These are phyloP conservation scores for Nineta flava DNA, from an alignment of 2,888 invertebrate genomes.

Conservation along the genomic window DNA sequence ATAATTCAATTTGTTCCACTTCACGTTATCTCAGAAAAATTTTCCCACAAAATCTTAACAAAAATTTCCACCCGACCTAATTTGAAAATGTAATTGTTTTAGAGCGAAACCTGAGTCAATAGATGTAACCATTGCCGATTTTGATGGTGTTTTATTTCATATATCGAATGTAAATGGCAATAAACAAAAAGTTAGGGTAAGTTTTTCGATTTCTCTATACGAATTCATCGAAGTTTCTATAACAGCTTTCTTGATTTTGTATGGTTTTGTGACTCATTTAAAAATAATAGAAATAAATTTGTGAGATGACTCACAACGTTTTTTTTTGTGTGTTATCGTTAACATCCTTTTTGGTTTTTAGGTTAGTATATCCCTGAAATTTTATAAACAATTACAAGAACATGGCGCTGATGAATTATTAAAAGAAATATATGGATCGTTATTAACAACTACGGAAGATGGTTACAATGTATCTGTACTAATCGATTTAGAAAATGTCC, in stretches of 20 bases:
- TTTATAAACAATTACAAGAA: constrained; percentile 94
- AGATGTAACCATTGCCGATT: constrained; percentile 89
- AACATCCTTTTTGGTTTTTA: constrained; percentile 28
- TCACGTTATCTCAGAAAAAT: no score
- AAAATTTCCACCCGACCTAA: no score
- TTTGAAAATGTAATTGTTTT: constrained; percentile 17
- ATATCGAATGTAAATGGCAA: constrained; percentile 94
- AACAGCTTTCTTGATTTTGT: no score
- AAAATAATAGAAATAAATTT: background rate
- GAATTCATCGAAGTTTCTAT: background rate
- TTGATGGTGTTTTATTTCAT: constrained; percentile 97
- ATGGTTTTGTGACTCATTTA: no score
- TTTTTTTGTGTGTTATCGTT: background rate
- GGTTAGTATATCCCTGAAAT: constrained; percentile 97
- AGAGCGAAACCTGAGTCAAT: constrained; percentile 91
- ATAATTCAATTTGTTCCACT: no score
- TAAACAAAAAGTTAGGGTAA: constrained; percentile 93
- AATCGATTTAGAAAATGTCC: constrained; percentile 84
- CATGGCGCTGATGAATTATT: constrained; percentile 96
- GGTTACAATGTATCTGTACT: constrained; percentile 93
- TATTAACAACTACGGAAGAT: constrained; percentile 71
- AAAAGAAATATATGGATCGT: constrained; percentile 78
- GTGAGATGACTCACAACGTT: background rate
- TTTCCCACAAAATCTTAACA: no score
- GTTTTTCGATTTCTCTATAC: constrained; percentile 20